Evolutionary conservation across 1,140 invertebrate species (phyloP).

Genomic region (Conus ventricosus): DNA sequence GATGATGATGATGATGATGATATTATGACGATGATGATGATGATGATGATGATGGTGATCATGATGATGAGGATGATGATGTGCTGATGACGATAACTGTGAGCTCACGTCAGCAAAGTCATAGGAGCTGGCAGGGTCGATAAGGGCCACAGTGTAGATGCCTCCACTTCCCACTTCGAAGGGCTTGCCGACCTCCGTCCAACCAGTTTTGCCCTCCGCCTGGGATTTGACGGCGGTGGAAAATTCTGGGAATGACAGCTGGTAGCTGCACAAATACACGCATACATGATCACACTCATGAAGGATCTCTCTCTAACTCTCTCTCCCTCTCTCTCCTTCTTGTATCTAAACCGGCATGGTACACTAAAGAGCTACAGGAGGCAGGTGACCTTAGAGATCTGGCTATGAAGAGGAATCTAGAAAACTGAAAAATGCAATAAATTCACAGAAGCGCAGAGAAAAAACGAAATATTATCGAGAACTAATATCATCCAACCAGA

Average conservation of each 20-base stretch:
- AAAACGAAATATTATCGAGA: no score
- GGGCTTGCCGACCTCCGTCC: constrained; percentile 10
- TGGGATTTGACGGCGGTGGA: no score
- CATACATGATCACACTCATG: no score
- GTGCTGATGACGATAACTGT: background rate
- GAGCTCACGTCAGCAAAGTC: background rate
- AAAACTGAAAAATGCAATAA: no score
- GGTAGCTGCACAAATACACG: constrained; percentile 5
- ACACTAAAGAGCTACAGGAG: no score
- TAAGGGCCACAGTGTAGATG: constrained; percentile 26
- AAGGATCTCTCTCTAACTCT: no score
- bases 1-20: background rate
- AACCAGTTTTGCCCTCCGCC: background rate
- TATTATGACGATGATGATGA: background rate
- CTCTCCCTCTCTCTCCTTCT: no score
- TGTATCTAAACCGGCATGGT: no score
- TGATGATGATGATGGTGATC: background rate
- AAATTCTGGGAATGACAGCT: background rate
- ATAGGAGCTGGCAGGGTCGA: background rate
- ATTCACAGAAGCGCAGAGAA: no score
- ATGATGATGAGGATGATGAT: background rate
- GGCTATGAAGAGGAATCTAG: no score
- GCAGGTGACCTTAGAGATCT: no score
- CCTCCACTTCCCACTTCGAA: constrained; percentile 27
- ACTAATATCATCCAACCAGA: no score